These are phyloP conservation scores for Castor canadensis DNA, from an alignment of 2,113 vertebrate genomes.

Conservation along the genomic window DNA sequence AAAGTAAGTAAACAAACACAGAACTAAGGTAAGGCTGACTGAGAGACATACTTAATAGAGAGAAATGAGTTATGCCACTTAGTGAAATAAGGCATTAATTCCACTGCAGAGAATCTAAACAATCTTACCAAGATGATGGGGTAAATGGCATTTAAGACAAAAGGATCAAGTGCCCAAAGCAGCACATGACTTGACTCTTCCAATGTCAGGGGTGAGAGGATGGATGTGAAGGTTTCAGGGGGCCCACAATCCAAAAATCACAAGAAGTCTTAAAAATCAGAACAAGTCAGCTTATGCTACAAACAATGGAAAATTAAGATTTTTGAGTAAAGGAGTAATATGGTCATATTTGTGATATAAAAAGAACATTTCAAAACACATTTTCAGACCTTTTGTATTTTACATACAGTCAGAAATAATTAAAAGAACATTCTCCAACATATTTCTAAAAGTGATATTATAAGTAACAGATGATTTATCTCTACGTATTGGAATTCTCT, in stretches of 20 bases:
- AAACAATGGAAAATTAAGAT: neutral
- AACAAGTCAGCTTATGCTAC: neutral
- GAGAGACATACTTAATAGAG: neutral
- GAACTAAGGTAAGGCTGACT: neutral
- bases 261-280: neutral
- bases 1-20: neutral
- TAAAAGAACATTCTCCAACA: neutral
- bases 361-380: neutral
- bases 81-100: neutral
- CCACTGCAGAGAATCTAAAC: neutral
- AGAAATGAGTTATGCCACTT: neutral
- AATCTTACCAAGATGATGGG: neutral
- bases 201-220: neutral
- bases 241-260: neutral
- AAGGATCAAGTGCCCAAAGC: neutral
- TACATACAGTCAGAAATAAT: neutral
- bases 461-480: neutral
- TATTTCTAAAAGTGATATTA: constrained; percentile 17
- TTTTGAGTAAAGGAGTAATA: neutral
- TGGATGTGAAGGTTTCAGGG: neutral
- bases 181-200: neutral
- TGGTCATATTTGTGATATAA: neutral
- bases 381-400: neutral
- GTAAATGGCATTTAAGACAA: neutral
- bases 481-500: neutral